phyloP scores from a whole-genome alignment of 2,888 invertebrate species.

The Drosophila paramelanica region DNA sequence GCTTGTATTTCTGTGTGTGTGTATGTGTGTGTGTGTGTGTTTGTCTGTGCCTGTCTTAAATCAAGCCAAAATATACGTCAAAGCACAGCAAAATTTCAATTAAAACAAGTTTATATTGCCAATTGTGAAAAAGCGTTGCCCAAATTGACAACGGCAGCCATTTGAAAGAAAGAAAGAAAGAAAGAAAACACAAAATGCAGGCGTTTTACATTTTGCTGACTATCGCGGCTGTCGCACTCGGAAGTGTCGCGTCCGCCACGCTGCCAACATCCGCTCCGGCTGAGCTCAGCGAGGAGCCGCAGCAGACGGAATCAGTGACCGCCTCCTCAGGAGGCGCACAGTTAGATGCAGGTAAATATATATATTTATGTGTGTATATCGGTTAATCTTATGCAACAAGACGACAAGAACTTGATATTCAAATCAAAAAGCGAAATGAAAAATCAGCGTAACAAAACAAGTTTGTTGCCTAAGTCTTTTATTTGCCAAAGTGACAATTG shows the following conservation, averaged over 20 bases:
- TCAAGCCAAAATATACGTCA: slow-evolving; percentile 50
- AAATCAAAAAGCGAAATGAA: slow-evolving; percentile 43
- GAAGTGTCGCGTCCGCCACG: slow-evolving; percentile 73
- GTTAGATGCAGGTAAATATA: slow-evolving; percentile 56
- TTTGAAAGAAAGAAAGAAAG: slow-evolving; percentile 12
- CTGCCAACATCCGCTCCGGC: slow-evolving; percentile 52
- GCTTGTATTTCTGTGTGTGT: slow-evolving; percentile 30
- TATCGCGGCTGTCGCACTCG: slow-evolving; percentile 72
- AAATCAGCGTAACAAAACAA: slow-evolving; percentile 39
- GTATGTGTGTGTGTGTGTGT: slow-evolving; percentile 28
- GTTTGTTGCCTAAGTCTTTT: slow-evolving; percentile 73
- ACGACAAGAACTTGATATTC: slow-evolving; percentile 76
- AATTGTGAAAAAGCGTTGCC: slow-evolving; percentile 56
- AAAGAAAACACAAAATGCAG: slow-evolving; percentile 63
- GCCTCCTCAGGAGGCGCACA: slow-evolving; percentile 27
- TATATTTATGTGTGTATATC: not conserved
- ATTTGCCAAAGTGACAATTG: slow-evolving; percentile 39
- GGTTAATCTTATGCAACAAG: slow-evolving; percentile 53
- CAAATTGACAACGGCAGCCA: slow-evolving; percentile 22
- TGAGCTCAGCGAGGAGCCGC: slow-evolving; percentile 32
- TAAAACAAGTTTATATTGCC: slow-evolving; percentile 65
- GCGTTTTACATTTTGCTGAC: slow-evolving; percentile 64
- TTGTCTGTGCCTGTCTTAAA: slow-evolving; percentile 46
- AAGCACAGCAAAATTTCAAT: slow-evolving; percentile 58
- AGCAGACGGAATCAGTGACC: slow-evolving; percentile 24